Conservation (phyloP, 2,888 invertebrate species). For the Cheilosia vulpina region DNA sequence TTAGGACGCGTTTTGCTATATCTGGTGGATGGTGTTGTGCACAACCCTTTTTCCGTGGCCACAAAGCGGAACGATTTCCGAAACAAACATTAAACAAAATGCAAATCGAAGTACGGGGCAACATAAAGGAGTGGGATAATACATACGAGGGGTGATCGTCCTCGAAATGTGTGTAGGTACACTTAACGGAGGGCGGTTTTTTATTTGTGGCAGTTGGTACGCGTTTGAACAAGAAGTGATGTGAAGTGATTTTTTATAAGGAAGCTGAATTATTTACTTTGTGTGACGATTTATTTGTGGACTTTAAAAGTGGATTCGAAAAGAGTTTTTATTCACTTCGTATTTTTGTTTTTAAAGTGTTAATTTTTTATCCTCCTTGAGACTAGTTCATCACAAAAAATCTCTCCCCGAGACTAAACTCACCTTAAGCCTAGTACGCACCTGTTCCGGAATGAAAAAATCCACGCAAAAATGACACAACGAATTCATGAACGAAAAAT, state of each 20-base stretch:
- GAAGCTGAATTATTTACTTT: slow-evolving; percentile 4
- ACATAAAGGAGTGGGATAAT: slow-evolving; percentile 1
- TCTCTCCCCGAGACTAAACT: no score
- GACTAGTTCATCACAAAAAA: no score
- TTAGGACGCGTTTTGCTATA: not conserved
- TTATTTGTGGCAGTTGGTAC: slow-evolving; percentile 6
- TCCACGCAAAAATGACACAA: no score
- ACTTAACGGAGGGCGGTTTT: slow-evolving; percentile 8
- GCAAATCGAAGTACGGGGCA: not conserved
- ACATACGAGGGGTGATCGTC: slow-evolving; percentile 13
- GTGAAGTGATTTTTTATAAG: slow-evolving; percentile 14
- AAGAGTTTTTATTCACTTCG: not conserved
- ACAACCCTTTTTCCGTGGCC: slow-evolving; percentile 39
- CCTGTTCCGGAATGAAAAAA: no score
- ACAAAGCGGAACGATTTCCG: slow-evolving; percentile 34
- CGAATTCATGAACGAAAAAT: no score
- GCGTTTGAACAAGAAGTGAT: slow-evolving; percentile 5
- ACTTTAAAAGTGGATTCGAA: not conserved
- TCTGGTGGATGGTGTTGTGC: not conserved
- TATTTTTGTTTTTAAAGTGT: no score
- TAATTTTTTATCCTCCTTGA: no score
- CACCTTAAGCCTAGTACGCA: no score
- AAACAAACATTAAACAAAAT: slow-evolving; percentile 10
- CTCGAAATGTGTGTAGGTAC: not conserved
- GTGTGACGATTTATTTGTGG: not conserved